Conservation (phyloP, 2,797 vertebrate species). For the Micrastur ruficollis region DNA sequence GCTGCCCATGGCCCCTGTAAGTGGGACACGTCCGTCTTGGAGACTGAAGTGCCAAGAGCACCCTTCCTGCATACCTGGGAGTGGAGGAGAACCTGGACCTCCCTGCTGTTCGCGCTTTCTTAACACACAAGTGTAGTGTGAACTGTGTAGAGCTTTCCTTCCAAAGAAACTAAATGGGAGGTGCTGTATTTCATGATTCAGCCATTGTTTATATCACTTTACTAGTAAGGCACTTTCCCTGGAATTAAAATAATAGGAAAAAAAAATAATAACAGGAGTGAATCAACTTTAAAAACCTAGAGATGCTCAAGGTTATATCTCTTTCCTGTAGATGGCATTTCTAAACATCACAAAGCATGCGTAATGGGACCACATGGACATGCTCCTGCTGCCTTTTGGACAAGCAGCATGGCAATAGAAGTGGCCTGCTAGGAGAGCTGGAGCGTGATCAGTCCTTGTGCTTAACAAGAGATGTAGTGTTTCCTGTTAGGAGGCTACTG, state of each 20-base stretch:
- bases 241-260: background rate
- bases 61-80: background rate
- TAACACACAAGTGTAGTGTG: background rate
- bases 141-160: background rate
- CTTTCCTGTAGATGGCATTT: background rate
- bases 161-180: background rate
- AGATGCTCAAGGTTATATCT: background rate
- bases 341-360: background rate
- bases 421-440: background rate
- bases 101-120: background rate
- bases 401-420: background rate
- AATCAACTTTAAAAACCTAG: background rate
- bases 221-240: background rate
- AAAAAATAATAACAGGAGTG: background rate
- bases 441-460: fast-evolving
- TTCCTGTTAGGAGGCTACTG: background rate
- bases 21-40: background rate
- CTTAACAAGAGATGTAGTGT: background rate
- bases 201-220: background rate
- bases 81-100: background rate
- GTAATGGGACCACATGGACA: no score
- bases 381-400: background rate
- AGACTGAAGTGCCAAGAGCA: background rate
- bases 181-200: background rate
- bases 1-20: background rate